Evolutionary conservation across 1,140 invertebrate genomes (phyloP).

Genomic region (Drosophila pseudoananassae): DNA sequence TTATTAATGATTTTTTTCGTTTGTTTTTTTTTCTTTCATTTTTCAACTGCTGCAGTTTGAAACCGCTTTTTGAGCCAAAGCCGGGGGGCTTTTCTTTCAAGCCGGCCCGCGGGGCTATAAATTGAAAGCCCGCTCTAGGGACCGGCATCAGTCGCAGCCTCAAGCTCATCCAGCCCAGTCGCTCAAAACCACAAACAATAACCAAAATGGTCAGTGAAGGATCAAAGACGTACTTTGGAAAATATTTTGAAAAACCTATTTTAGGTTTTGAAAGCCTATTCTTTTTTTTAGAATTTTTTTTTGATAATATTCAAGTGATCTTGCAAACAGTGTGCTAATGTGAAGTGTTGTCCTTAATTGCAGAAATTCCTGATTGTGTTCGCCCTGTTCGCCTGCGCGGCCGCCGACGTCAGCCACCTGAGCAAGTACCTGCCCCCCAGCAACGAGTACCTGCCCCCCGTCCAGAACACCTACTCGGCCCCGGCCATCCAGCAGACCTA

Average conservation of each 20-base stretch:
- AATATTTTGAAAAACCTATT: neutral
- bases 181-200: conserved; percentile 25
- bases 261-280: neutral
- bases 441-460: conserved; percentile 71
- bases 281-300: conserved; percentile 3
- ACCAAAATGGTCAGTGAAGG: conserved; percentile 71
- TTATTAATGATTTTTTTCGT: neutral
- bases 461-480: conserved; percentile 12
- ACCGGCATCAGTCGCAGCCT: conserved; percentile 82
- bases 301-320: conserved; percentile 14
- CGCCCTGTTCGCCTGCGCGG: conserved; percentile 72
- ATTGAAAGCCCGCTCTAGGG: conserved; percentile 70
- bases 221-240: neutral
- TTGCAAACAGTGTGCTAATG: conserved; percentile 27
- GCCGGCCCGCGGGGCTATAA: conserved; percentile 65
- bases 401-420: conserved; percentile 81
- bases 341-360: conserved; percentile 39
- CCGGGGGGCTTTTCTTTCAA: conserved; percentile 37
- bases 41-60: conserved; percentile 36
- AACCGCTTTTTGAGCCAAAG: conserved; percentile 18
- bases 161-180: conserved; percentile 75
- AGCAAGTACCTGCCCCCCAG: conserved; percentile 65
- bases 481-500: conserved; percentile 27
- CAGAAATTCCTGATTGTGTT: conserved; percentile 82
- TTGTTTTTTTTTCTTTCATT: conserved; percentile 1